These are phyloP conservation scores for Sciaenops ocellatus DNA, from an alignment of 2,797 vertebrate species.

Conservation along the genomic window DNA sequence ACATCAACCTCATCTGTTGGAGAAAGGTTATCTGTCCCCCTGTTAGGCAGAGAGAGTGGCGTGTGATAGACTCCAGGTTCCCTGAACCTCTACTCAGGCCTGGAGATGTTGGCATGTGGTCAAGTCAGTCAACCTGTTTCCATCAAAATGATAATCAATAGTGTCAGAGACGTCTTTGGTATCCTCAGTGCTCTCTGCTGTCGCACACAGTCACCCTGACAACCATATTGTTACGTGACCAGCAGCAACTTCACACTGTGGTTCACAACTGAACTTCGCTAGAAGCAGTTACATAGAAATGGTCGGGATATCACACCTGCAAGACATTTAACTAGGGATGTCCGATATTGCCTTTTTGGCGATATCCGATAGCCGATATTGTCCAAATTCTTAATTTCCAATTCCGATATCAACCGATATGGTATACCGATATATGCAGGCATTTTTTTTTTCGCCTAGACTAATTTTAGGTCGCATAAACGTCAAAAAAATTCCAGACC, in stretches of 20 bases:
- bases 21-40: constrained; percentile 73
- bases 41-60: constrained; percentile 48
- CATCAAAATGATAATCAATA: constrained; percentile 72
- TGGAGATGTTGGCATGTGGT: constrained; percentile 43
- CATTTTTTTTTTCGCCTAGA: no score
- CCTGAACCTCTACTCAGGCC: constrained; percentile 11
- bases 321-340: no score
- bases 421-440: no score
- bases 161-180: constrained; percentile 61
- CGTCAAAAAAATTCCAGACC: no score
- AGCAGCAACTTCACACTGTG: constrained; percentile 15
- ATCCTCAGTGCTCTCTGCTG: constrained; percentile 31
- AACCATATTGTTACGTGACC: constrained; percentile 58
- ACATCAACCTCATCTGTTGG: constrained; percentile 64
- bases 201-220: constrained; percentile 43
- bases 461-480: no score
- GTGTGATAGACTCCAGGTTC: constrained; percentile 41
- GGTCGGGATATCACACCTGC: constrained; percentile 33
- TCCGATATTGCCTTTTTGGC: no score
- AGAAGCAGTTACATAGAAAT: constrained; percentile 32
- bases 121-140: constrained; percentile 62
- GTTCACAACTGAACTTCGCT: constrained; percentile 34
- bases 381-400: no score
- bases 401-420: no score
- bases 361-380: no score